Evolutionary conservation across 2,888 invertebrate species (phyloP), one percentile per base, ranked within the genome.

Genomic region (Clostera curtula): DNA sequence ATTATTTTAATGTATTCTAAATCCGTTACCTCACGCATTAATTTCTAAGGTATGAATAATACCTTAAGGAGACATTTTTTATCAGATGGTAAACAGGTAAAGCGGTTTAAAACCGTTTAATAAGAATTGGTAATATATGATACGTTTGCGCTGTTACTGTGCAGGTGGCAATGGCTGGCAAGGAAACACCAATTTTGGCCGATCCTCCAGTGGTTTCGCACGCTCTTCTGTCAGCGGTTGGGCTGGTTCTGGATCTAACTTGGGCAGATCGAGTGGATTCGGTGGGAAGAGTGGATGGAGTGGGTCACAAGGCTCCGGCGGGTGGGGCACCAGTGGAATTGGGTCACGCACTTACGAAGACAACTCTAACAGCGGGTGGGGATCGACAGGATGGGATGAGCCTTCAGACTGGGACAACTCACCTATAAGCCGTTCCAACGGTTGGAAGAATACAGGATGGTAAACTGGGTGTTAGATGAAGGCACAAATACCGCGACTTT

Each of bases 111-210:
- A n/a, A n/a, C n/a, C n/a, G n/a, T n/a, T n/a, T n/a, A n/a, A n/a
- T n/a, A n/a, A n/a, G n/a, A n/a, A n/a, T n/a, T n/a, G n/a, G n/a
- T n/a, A n/a, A n/a, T n/a, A n/a, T n/a, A n/a, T n/a, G n/a, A n/a
- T n/a, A n/a, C n/a, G n/a, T n/a, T n/a, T n/a, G n/a, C n/a, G n/a
- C n/a, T n/a, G n/a, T n/a, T n/a, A n/a, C n/a, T n/a, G n/a, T n/a
- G n/a, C 22, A 60, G 57, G 57, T 17, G 48, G 52, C 16, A 39
- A 42, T 22, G 53, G 56, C 12, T 64, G 61, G 61, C 58, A 59
- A 40, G 35, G 42, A 18, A 40, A 36, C 15, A 37, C 40, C n/a
- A 11, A 24, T 9, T 28, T 22, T 25, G 41, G 40, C 6, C 18
- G 32, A 8, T 30, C 42, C 9, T 37, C 48, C 4, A 17, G 27